Evolutionary conservation across 1,140 invertebrate genomes (phyloP).

Genomic region (Temnothorax longispinosus): DNA sequence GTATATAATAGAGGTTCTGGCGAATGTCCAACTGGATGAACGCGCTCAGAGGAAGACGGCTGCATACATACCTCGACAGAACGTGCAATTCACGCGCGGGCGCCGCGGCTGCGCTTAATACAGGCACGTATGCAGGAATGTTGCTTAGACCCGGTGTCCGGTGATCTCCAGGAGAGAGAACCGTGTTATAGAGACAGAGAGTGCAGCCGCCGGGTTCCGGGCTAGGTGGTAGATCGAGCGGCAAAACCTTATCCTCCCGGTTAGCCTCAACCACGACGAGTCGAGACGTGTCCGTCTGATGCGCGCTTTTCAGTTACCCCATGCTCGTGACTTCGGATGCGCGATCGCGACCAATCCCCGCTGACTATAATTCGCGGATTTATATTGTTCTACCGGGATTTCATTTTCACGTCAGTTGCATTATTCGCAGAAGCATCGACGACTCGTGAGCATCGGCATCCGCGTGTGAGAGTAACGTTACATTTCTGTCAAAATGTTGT

Average conservation of each 20-base stretch:
- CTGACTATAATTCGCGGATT: not conserved
- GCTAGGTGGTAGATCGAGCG: constrained; percentile 64
- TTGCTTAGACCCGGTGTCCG: not conserved
- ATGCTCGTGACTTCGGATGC: constrained; percentile 19
- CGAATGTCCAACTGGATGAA: constrained; percentile 76
- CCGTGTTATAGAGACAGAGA: constrained; percentile 2
- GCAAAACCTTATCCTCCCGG: constrained; percentile 69
- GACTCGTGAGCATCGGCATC: not conserved
- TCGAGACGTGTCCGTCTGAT: constrained; percentile 50
- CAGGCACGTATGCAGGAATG: constrained; percentile 55
- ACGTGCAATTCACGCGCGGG: not conserved
- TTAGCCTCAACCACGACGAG: constrained; percentile 59
- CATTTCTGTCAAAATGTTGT: not conserved
- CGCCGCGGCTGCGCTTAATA: constrained; percentile 42
- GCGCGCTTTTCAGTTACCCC: not conserved
- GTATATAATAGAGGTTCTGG: constrained; percentile 80
- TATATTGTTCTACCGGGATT: not conserved
- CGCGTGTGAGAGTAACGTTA: not conserved
- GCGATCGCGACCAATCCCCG: constrained; percentile 6
- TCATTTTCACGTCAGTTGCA: constrained; percentile 15
- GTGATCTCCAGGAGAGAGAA: constrained; percentile 13
- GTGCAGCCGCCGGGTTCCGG: constrained; percentile 50
- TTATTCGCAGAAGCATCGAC: not conserved
- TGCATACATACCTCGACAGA: constrained; percentile 39
- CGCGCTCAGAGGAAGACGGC: constrained; percentile 48